Evolutionary conservation across 92 coral and sea anemone species (phyloP).

Genomic region (Epizoanthus fatuus): DNA sequence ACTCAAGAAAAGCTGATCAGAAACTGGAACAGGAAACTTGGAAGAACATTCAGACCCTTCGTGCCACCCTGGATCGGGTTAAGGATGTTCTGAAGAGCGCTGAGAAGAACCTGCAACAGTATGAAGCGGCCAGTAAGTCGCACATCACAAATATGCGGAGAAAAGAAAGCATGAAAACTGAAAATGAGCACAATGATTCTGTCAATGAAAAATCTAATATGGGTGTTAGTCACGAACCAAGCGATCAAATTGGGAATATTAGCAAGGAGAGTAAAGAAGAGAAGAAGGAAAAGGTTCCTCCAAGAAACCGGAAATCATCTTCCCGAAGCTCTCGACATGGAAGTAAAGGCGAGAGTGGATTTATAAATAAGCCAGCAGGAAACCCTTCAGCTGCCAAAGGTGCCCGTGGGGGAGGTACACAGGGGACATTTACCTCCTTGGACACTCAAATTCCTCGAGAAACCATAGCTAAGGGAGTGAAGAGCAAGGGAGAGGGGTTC

Average conservation of each 20-base stretch:
- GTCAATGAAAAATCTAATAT: not conserved
- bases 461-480: not conserved
- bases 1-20: not conserved
- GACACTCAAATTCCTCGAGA: not conserved
- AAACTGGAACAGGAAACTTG: constrained; percentile 2
- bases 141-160: constrained; percentile 16
- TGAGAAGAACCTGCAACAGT: constrained; percentile 37
- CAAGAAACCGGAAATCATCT: not conserved
- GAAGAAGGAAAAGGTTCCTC: constrained; percentile 21
- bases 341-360: constrained; percentile 21
- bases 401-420: not conserved
- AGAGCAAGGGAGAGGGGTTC: constrained; percentile 36
- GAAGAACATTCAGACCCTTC: constrained; percentile 23
- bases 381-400: constrained; percentile 26
- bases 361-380: not conserved
- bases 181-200: not conserved
- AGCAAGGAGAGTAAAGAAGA: not conserved
- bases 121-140: constrained; percentile 20
- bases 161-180: not conserved
- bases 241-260: not conserved
- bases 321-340: constrained; percentile 12
- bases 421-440: not conserved
- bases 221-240: not conserved
- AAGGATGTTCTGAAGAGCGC: constrained; percentile 38
- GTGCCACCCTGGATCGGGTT: constrained; percentile 55